These are phyloP conservation scores for Hypena proboscidalis DNA, from an alignment of 2,888 invertebrate genomes.

Conservation along the genomic window DNA sequence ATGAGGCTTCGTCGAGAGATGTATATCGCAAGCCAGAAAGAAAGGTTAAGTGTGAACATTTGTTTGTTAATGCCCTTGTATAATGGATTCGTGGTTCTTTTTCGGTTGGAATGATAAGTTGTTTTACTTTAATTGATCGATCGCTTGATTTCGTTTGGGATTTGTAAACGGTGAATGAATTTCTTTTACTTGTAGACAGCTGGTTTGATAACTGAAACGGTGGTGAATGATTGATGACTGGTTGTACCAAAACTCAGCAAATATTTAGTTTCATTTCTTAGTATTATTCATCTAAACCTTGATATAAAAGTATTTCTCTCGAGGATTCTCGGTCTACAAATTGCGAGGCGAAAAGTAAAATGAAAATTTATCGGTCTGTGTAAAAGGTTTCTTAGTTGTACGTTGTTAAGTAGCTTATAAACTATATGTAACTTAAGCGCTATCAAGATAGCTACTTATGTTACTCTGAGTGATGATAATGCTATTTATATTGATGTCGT, in stretches of 20 bases:
- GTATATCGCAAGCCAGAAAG: constrained; percentile 75
- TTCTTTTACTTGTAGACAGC: constrained; percentile 41
- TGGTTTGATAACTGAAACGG: constrained; percentile 35
- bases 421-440: constrained; percentile 8
- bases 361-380: neutral
- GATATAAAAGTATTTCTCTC: no score
- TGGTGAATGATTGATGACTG: constrained; percentile 36
- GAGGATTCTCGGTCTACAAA: no score
- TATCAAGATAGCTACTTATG: constrained; percentile 6
- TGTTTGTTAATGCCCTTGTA: constrained; percentile 82
- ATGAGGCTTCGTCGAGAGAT: constrained; percentile 79
- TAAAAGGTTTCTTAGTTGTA: constrained; percentile 3
- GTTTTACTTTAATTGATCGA: constrained; percentile 71
- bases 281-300: no score
- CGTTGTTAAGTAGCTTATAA: constrained; percentile 2
- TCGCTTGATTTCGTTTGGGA: constrained; percentile 48
- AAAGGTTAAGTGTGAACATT: constrained; percentile 85
- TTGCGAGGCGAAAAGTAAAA: neutral
- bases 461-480: constrained; percentile 5
- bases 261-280: constrained; percentile 3
- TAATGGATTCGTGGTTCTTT: constrained; percentile 76
- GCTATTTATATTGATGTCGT: constrained; percentile 1
- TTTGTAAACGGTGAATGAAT: constrained; percentile 47
- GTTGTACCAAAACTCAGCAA: constrained; percentile 22
- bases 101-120: constrained; percentile 74